A percentile compares a stretch with the other conserved stretches of the same genome.
These are phyloP conservation scores for Idaea dimidiata DNA, from an alignment of 2,888 invertebrate genomes.

Conservation along the genomic window DNA sequence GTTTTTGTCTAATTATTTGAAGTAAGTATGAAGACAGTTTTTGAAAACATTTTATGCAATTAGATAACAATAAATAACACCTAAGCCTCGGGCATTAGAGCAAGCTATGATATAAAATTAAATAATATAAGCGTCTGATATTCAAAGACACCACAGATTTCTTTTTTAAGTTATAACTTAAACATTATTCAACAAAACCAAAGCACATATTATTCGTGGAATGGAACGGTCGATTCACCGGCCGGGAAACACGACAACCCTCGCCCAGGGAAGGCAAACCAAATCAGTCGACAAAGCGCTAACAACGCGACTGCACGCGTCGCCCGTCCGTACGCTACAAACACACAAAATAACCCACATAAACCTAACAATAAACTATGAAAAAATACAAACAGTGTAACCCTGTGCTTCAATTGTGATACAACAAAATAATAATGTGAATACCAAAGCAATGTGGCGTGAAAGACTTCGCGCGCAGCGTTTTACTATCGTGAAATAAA, in stretches of 20 bases:
- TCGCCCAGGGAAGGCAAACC: slow-evolving; percentile 62
- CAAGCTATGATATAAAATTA: too few species aligned
- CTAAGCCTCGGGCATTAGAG: too few species aligned
- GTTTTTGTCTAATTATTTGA: too few species aligned
- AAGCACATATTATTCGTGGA: slow-evolving; percentile 35
- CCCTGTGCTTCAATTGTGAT: slow-evolving; percentile 36
- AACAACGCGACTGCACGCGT: slow-evolving; percentile 45
- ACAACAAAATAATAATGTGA: slow-evolving; percentile 34
- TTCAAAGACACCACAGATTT: not conserved
- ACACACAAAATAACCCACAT: slow-evolving; percentile 66
- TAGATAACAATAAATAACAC: too few species aligned
- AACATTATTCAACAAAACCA: slow-evolving; percentile 3
- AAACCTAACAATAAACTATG: slow-evolving; percentile 42
- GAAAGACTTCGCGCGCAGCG: slow-evolving; percentile 48
- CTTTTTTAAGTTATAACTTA: slow-evolving; percentile 15
- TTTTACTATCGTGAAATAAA: slow-evolving; percentile 63
- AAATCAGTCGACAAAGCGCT: slow-evolving; percentile 63
- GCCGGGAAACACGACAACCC: slow-evolving; percentile 64
- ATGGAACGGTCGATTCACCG: slow-evolving; percentile 62
- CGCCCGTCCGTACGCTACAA: slow-evolving; percentile 29
- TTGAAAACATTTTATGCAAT: not conserved
- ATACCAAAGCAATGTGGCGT: slow-evolving; percentile 29
- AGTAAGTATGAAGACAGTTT: too few species aligned
- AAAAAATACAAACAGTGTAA: slow-evolving; percentile 44
- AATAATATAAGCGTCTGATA: not conserved